Percentiles rank a stretch among this genome's conserved stretches.
phyloP scores from a whole-genome alignment of 2,113 vertebrate species.

The Cynocephalus volans region DNA sequence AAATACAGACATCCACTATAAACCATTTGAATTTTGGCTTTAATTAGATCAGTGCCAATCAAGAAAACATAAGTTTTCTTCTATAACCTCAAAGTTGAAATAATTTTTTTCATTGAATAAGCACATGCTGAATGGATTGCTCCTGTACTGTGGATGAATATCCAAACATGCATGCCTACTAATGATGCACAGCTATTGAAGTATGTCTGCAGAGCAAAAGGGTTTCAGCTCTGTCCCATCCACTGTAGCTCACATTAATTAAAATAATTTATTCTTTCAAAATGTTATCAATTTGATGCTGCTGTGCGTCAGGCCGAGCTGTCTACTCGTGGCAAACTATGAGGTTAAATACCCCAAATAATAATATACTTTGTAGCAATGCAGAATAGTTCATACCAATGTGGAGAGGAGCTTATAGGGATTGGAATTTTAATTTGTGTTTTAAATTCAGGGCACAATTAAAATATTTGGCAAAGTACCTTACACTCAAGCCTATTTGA shows the following conservation, averaged over 20 bases:
- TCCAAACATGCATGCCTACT: background rate
- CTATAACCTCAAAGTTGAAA: background rate
- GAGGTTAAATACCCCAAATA: background rate
- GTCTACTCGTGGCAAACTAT: background rate
- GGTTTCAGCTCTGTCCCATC: background rate
- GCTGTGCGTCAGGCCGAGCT: background rate
- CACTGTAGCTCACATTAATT: background rate
- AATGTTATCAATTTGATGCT: rapidly evolving
- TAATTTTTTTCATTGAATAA: background rate
- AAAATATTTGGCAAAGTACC: slow-evolving; percentile 40
- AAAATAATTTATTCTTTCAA: background rate
- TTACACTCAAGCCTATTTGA: background rate
- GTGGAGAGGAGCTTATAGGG: background rate
- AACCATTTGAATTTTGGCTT: background rate
- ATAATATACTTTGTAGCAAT: background rate
- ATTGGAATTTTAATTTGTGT: background rate
- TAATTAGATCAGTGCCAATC: background rate
- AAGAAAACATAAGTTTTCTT: background rate
- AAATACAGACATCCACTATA: background rate
- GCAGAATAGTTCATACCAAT: background rate
- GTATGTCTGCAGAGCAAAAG: background rate
- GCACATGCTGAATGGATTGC: background rate
- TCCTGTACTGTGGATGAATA: background rate
- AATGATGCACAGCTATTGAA: background rate
- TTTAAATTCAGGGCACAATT: slow-evolving; percentile 60